Evolutionary conservation across 2,888 invertebrate genomes (phyloP).

Genomic region (Drosophila pseudotakahashii): DNA sequence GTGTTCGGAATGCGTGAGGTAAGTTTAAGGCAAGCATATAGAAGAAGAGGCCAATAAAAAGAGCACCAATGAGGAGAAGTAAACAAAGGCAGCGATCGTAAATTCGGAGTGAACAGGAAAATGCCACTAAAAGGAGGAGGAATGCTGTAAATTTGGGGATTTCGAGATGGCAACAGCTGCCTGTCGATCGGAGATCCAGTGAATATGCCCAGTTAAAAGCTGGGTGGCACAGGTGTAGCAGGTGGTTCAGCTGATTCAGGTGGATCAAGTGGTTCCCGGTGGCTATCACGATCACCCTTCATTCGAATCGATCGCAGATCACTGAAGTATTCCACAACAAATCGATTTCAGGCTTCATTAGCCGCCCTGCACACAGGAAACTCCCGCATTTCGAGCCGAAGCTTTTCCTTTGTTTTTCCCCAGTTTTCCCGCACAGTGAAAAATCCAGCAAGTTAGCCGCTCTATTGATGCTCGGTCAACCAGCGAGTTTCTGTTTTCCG

Average conservation of each 20-base stretch:
- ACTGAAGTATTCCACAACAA: constrained; percentile 41
- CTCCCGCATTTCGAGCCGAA: constrained; percentile 65
- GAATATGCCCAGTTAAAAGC: neutral
- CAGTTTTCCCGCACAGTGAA: constrained; percentile 8
- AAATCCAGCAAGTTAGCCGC: constrained; percentile 48
- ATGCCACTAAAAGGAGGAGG: constrained; percentile 39
- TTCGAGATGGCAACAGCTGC: constrained; percentile 71
- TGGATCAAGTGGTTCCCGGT: constrained; percentile 30
- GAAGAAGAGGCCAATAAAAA: constrained; percentile 34
- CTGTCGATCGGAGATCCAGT: constrained; percentile 12
- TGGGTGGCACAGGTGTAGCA: constrained; percentile 30
- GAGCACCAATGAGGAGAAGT: constrained; percentile 46
- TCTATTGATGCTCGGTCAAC: constrained; percentile 75
- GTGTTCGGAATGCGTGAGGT: constrained; percentile 36
- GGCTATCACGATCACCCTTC: constrained; percentile 21
- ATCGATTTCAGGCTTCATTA: constrained; percentile 82
- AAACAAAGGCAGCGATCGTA: constrained; percentile 68
- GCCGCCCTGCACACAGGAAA: constrained; percentile 72
- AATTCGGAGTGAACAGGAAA: constrained; percentile 61
- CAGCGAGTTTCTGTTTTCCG: constrained; percentile 46
- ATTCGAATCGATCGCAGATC: constrained; percentile 54
- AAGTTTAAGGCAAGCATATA: neutral
- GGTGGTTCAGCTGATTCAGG: constrained; percentile 6
- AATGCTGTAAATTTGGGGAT: constrained; percentile 74
- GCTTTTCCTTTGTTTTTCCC: constrained; percentile 54